Conservation (phyloP, 2,888 invertebrate species). For the Thera britannica region DNA sequence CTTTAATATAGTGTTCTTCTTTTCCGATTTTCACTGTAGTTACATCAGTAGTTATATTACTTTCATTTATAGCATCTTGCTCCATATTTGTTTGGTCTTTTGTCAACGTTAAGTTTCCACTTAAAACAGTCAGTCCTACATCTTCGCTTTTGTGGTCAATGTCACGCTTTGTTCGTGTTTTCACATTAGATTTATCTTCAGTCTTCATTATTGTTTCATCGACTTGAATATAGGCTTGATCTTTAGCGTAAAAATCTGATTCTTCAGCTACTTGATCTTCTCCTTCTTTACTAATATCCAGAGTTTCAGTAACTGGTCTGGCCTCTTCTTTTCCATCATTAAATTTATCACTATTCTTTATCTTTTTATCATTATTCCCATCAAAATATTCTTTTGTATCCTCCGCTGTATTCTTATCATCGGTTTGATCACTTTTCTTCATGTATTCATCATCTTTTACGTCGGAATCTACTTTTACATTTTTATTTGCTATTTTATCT, state of each 20-base stretch:
- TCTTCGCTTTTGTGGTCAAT: background rate
- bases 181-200: background rate
- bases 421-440: background rate
- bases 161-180: slow-evolving; percentile 19
- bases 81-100: background rate
- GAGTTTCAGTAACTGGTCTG: slow-evolving; percentile 3
- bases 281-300: slow-evolving; percentile 12
- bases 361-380: background rate
- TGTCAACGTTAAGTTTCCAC: slow-evolving; percentile 22
- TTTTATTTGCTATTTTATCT: background rate
- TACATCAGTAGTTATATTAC: background rate
- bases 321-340: background rate
- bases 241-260: slow-evolving; percentile 16
- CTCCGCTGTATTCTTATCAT: background rate
- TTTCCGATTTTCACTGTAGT: background rate
- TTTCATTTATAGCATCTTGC: background rate
- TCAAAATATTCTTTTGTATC: background rate
- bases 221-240: background rate
- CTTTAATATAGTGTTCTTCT: background rate
- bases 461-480: background rate
- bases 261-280: slow-evolving; percentile 38
- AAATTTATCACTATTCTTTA: background rate
- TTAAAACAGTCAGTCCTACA: slow-evolving; percentile 23
- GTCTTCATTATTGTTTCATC: slow-evolving; percentile 1
- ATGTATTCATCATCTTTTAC: background rate